These are phyloP conservation scores for Periophthalmus magnuspinnatus DNA, from an alignment of 2,797 vertebrate species.

Conservation along the genomic window DNA sequence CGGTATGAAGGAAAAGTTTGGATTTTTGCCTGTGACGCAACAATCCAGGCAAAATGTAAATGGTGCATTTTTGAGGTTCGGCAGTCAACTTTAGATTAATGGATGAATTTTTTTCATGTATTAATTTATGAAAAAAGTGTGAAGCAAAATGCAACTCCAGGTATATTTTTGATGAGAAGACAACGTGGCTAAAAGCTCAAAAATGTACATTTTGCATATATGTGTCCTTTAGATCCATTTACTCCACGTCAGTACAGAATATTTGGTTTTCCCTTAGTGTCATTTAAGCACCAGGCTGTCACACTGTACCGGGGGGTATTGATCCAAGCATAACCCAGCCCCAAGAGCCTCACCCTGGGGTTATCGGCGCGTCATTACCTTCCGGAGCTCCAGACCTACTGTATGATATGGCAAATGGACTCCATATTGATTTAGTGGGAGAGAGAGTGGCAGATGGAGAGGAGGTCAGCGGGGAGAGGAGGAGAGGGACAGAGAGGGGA, in stretches of 20 bases:
- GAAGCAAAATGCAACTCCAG: too few relatives aligned
- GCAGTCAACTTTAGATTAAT: too few relatives aligned
- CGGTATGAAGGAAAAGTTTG: too few relatives aligned
- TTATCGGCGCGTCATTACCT: constrained; percentile 83
- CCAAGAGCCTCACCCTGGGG: constrained; percentile 66
- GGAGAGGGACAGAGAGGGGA: constrained; percentile 42
- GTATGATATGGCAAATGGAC: constrained; percentile 81
- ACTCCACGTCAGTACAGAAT: neutral
- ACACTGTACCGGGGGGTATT: constrained; percentile 69
- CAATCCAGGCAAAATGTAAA: too few relatives aligned
- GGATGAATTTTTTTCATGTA: too few relatives aligned
- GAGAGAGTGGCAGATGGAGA: constrained; percentile 71
- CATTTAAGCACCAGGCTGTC: constrained; percentile 29
- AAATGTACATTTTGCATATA: too few relatives aligned
- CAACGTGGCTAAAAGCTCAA: too few relatives aligned
- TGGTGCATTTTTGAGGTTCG: too few relatives aligned
- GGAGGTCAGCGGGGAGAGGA: constrained; percentile 64
- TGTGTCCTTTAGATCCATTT: constrained; percentile 61
- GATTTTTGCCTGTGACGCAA: too few relatives aligned
- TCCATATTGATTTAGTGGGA: constrained; percentile 79
- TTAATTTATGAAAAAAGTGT: too few relatives aligned
- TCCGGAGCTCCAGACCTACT: constrained; percentile 73
- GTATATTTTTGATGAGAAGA: too few relatives aligned
- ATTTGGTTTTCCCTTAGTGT: neutral
- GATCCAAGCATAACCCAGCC: constrained; percentile 75